Evolutionary conservation across 2,888 invertebrate genomes (phyloP), one percentile per base, ranked within the genome.

Genomic region (Sericinus montela): DNA sequence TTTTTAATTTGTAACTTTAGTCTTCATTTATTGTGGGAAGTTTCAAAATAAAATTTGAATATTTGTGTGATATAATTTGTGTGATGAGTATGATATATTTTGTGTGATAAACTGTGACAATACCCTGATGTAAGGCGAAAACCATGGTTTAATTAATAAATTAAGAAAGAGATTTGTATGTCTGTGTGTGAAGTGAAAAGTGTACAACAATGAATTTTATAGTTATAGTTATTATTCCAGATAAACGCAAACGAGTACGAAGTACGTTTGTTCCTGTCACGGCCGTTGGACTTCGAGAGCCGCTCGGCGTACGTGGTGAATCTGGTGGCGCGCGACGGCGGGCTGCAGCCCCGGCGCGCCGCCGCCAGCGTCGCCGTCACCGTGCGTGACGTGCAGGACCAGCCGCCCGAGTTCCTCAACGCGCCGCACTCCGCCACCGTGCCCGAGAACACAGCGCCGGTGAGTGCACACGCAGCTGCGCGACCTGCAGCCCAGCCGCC

Each of bases 311-410:
- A 93, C 63, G 90, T 93, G 13, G 89, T 95, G 58, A 92, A 91
- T 39, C 74, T 95, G 1, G 86, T 91, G 59, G 95, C 95, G 0
- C 80, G 83, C 1, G 95, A 95, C 62, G 83, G 89, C 7, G 91
- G 93, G 1, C 91, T 91, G 38, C 90, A 90, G 59, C 90, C 93
- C 0, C 73, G 94, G 4, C 90, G 90, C 29, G 92, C 94, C 0
- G 80, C 91, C 11, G 94, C 95, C 0, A 93, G 93, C 36, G 91
- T 97, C 9, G 92, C 94, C 0, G 93, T 94, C 0, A 92, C 93
- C 34, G 91, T 97, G 5, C 81, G 92, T 51, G 97, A 97, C 68
- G 92, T 95, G 0, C 97, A 93, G 69, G 96, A 97, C 75, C 95
- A 95, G 62, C 93, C 94, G 6, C 96, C 96, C 0, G 82, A 91